A percentile compares a stretch with the other conserved stretches of the same genome.
phyloP scores from a whole-genome alignment of 2,888 invertebrate genomes.

The Fissipunctia ypsillon region DNA sequence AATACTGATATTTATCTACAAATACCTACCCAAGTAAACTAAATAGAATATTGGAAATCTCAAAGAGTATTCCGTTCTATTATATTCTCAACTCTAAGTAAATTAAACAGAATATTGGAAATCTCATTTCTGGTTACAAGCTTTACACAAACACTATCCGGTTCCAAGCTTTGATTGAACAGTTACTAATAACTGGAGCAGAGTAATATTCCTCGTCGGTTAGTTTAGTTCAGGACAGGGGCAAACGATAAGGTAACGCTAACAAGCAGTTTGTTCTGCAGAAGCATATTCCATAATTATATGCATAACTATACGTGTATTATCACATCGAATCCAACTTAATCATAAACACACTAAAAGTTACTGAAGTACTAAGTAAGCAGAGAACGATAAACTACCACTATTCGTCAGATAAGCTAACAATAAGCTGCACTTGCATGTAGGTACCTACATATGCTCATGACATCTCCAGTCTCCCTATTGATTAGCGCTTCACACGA shows the following conservation, averaged over 20 bases:
- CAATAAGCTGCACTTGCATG: not conserved
- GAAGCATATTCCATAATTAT: not conserved
- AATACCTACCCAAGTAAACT: not conserved
- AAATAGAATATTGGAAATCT: not conserved
- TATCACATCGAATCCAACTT: not conserved
- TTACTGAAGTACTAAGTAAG: not conserved
- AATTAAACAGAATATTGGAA: not conserved
- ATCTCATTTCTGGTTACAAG: not conserved
- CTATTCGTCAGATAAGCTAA: too few species aligned
- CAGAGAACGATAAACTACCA: not conserved
- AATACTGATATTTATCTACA: not conserved
- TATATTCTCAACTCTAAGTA: not conserved
- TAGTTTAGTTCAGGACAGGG: not conserved
- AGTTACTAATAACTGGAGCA: not conserved
- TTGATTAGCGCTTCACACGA: not conserved
- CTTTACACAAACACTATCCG: not conserved
- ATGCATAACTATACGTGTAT: not conserved
- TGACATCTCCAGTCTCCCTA: not conserved
- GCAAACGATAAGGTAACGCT: not conserved
- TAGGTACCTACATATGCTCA: not conserved
- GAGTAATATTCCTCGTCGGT: not conserved
- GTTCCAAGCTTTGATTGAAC: not conserved
- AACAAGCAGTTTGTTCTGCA: not conserved
- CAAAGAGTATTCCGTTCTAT: not conserved
- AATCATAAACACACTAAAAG: too few species aligned